A percentile compares a stretch with the other conserved stretches of the same genome.
Conservation (phyloP, 2,888 invertebrate genomes). For the Lutraria lutraria region DNA sequence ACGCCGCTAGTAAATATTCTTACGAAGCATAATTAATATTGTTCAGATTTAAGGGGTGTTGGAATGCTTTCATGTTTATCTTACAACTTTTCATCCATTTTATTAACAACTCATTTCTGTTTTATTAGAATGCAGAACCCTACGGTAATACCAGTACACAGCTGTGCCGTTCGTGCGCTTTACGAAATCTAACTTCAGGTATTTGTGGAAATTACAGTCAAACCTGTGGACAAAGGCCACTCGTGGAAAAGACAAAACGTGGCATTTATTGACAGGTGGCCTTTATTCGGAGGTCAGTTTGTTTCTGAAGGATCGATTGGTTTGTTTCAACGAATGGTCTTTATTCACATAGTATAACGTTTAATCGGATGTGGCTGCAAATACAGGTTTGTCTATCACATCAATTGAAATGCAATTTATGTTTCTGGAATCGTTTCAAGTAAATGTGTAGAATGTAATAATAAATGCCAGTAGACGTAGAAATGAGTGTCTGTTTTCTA, state of each 20-base stretch:
- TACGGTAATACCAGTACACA: not conserved
- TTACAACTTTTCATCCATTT: not conserved
- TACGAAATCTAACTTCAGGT: not conserved
- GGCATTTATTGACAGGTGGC: too few species aligned
- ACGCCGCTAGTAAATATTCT: not conserved
- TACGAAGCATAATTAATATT: not conserved
- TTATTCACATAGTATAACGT: too few species aligned
- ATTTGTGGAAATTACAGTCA: not conserved
- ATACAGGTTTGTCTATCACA: too few species aligned
- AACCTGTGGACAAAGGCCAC: too few species aligned
- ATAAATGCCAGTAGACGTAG: not conserved
- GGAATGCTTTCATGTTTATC: not conserved
- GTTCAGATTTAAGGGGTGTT: not conserved
- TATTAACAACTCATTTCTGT: not conserved
- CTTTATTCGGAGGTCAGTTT: too few species aligned
- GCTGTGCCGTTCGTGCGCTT: not conserved
- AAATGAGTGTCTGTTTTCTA: too few species aligned
- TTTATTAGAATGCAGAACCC: not conserved
- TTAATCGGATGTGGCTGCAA: too few species aligned
- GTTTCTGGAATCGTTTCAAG: constrained; percentile 1
- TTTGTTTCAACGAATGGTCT: too few species aligned
- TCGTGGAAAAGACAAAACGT: too few species aligned
- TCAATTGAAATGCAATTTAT: constrained; percentile 8
- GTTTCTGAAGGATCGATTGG: too few species aligned
- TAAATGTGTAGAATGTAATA: not conserved